Base-by-base conservation (phyloP, 1,140 invertebrate species). In the Cotesia glomerata region DNA sequence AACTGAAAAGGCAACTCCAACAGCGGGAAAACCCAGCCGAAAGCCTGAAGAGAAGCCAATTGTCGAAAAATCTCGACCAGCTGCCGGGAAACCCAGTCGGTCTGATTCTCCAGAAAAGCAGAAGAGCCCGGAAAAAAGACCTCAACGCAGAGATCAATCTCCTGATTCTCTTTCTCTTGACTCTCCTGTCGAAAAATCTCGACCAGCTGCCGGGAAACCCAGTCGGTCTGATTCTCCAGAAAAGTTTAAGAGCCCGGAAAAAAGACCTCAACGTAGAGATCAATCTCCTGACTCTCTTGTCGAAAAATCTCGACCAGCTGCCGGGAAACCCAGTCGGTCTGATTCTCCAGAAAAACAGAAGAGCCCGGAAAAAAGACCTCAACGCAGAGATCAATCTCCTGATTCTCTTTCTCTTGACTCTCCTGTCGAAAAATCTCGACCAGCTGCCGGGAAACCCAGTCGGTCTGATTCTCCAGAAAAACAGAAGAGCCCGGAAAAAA, bases 241-340 rank as follows among this genome's bases (percentile, higher is more conserved):
- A 45, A 75, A 77, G 18, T 36, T 32, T 54, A 64, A 72, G n/a
- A 14, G 39, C 18, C 66, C 69, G 9, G 77, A 76, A 26, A 77
- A 76, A 36, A 82, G 79, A 32, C 76, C 77, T 2, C 80, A 71
- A 66, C n/a, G n/a, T n/a, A n/a, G n/a, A n/a, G n/a, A n/a, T n/a
- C n/a, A n/a, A n/a, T n/a, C n/a, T n/a, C n/a, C n/a, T n/a, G n/a
- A n/a, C n/a, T n/a, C n/a, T n/a, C n/a, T 59, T n/a, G 14, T 52
- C 71, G 61, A 18, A 39, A 56, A 64, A 13, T 11, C 13, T 75
- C 7, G 67, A 73, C 13, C 45, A 70, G 8, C 39, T 32, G 26
- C 45, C 18, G 59, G 72, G 3, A 73, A 78, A 34, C 78, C 78
- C 0, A 77, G 78, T 54, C 67, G 76, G 36, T 13, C 39, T 11